These are phyloP conservation scores for Tupaia chinensis DNA, from an alignment of 2,113 vertebrate species.

Conservation along the genomic window DNA sequence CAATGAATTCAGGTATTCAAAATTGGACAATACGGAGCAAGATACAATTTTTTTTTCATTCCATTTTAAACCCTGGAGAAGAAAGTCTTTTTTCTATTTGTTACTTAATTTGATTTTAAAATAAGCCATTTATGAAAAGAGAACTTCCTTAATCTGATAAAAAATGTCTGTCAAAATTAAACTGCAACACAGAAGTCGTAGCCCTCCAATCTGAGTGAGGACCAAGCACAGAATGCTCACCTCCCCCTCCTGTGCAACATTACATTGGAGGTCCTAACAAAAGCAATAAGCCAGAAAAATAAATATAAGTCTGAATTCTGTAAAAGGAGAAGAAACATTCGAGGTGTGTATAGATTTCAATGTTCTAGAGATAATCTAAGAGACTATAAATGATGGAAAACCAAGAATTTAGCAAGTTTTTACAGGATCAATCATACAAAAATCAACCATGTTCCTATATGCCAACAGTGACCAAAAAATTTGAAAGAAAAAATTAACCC, in stretches of 20 bases:
- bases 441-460: neutral
- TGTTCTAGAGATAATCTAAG: neutral
- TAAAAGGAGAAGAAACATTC: neutral
- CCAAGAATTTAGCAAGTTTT: neutral
- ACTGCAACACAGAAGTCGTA: neutral
- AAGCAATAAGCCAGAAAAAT: neutral
- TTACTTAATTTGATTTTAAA: constrained; percentile 26
- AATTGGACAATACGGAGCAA: neutral
- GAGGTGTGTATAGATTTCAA: neutral
- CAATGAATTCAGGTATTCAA: neutral
- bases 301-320: neutral
- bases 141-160: neutral
- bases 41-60: neutral
- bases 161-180: neutral
- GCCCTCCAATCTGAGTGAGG: neutral
- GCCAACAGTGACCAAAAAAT: neutral
- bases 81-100: neutral
- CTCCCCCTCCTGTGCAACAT: neutral
- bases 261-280: neutral
- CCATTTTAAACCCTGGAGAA: neutral
- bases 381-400: neutral
- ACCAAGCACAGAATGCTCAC: neutral
- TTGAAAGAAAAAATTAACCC: neutral
- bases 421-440: neutral
- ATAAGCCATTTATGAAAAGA: neutral